These are phyloP conservation scores for Nymphalis c-album DNA, from an alignment of 2,888 invertebrate genomes.

Conservation along the genomic window DNA sequence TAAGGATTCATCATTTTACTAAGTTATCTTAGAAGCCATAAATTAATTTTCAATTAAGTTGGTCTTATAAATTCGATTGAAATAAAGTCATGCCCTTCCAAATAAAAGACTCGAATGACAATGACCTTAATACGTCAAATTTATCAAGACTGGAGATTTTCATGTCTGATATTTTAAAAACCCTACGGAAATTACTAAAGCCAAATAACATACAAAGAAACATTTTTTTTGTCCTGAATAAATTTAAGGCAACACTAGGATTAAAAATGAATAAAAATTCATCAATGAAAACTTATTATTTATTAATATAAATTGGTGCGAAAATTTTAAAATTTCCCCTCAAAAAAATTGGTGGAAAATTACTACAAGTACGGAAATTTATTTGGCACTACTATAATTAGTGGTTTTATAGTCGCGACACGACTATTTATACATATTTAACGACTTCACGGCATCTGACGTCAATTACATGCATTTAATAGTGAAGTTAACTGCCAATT, in stretches of 20 bases:
- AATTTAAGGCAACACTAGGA: too few species aligned
- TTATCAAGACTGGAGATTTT: background rate
- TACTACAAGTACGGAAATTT: too few species aligned
- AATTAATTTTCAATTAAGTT: background rate
- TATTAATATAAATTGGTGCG: too few species aligned
- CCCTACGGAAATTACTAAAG: too few species aligned
- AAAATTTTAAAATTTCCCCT: too few species aligned
- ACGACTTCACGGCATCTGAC: constrained; percentile 45
- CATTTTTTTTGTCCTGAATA: too few species aligned
- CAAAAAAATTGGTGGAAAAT: too few species aligned
- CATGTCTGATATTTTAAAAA: constrained; percentile 1
- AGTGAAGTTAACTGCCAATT: constrained; percentile 25
- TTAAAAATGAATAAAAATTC: too few species aligned
- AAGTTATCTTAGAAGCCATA: background rate
- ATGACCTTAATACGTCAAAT: background rate
- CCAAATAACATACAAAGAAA: too few species aligned
- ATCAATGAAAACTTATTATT: too few species aligned
- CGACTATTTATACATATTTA: constrained; percentile 33
- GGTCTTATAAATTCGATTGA: constrained; percentile 5
- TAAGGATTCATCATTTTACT: background rate
- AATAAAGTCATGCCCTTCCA: background rate
- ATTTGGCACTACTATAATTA: too few species aligned
- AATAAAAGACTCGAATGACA: background rate
- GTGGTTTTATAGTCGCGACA: too few species aligned
- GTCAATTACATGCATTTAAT: constrained; percentile 41